Evolutionary conservation across 2,888 invertebrate genomes (phyloP), one percentile per base, ranked within the genome.

Genomic region (Arge pagana): DNA sequence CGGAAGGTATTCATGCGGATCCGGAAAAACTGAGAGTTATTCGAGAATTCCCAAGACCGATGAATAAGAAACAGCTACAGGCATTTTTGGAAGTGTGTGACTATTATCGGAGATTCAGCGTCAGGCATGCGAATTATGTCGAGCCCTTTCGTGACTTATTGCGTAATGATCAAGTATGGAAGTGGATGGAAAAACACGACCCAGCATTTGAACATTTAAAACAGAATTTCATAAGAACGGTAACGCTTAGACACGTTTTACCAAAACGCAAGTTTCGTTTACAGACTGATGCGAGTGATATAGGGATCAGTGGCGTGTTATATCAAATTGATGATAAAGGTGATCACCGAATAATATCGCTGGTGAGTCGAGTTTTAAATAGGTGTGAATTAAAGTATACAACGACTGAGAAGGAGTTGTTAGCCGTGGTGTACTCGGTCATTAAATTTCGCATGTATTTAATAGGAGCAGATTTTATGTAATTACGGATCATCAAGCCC

Each of bases 371-470:
- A 26, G 52, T 55, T 10, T 57, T 56, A 24, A 16, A 6, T 0
- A 53, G 40, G 21, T 26, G 56, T 5, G 58, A 65, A 43, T 10
- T 40, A 3, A 56, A 39, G n/a, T 65, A 62, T 57, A 61, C 58
- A 1, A 58, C 58, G 2, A 53, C 61, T 0, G 65, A 67, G 49
- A 64, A 64, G 30, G 64, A 67, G 28, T 50, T 62, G 3, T 53
- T 56, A 5, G 63, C 64, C 0, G 52, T 66, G 2, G 41, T 68
- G 1, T 62, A 41, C 42, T 40, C 58, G 7, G 26, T 67, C 10
- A 52, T 28, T 16, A 64, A 61, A 41, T 67, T 59, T 56, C 60
- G 64, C 13, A 39, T 48, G 2, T 52, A 42, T 10, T n/a, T 49
- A 7, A 21, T 55, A 3, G 55, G 55, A 8, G 13, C 2, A 10